phyloP scores from a whole-genome alignment of 2,888 invertebrate genomes.

The Merodon equestris region DNA sequence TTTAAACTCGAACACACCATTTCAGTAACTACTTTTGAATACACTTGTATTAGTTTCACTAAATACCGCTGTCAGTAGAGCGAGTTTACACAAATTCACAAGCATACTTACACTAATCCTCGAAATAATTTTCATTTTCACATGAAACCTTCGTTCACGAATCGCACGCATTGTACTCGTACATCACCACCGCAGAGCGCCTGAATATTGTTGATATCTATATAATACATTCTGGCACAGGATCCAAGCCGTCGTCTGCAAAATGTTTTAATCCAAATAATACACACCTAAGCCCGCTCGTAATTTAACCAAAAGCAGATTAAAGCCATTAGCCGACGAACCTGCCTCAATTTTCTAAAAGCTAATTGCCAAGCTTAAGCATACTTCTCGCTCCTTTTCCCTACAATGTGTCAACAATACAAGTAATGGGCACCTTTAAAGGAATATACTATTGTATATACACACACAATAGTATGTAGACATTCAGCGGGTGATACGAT shows the following conservation, averaged over 20 bases:
- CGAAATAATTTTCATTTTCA: slow-evolving; percentile 36
- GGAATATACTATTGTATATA: background rate
- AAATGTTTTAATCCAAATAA: slow-evolving; percentile 61
- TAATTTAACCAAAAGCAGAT: slow-evolving; percentile 59
- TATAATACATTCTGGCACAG: background rate
- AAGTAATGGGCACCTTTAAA: background rate
- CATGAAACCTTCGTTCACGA: slow-evolving; percentile 11
- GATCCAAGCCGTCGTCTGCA: slow-evolving; percentile 24
- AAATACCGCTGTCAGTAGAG: slow-evolving; percentile 7
- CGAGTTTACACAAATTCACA: slow-evolving; percentile 7
- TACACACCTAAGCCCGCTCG: slow-evolving; percentile 54
- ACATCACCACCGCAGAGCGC: too few species aligned
- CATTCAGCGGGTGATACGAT: background rate
- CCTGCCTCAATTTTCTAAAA: slow-evolving; percentile 43
- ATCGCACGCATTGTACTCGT: background rate
- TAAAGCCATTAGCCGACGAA: slow-evolving; percentile 54
- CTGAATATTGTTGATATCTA: slow-evolving; percentile 1
- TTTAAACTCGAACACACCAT: too few species aligned
- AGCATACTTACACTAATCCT: slow-evolving; percentile 32
- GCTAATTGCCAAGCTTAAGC: slow-evolving; percentile 51
- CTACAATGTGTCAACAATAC: slow-evolving; percentile 4
- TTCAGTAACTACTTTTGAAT: too few species aligned
- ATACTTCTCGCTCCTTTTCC: slow-evolving; percentile 36
- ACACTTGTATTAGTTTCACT: slow-evolving; percentile 12
- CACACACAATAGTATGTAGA: background rate